These are phyloP conservation scores for Shargacucullia verbasci DNA, from an alignment of 2,888 invertebrate genomes.

Conservation along the genomic window DNA sequence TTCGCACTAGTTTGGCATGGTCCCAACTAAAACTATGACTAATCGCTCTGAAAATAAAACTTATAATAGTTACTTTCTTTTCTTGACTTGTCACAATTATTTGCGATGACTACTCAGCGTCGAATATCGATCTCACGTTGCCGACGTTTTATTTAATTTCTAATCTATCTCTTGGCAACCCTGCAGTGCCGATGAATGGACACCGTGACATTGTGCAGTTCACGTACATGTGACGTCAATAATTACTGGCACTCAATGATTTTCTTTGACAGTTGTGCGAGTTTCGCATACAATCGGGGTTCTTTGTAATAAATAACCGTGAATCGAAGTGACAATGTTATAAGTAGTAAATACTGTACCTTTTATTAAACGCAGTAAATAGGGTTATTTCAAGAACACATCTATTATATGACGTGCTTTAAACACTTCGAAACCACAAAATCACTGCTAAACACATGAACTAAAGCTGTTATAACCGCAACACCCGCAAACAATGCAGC, in stretches of 20 bases:
- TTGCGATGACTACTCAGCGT: background rate
- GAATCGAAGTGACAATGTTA: too few species aligned
- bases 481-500: constrained; percentile 18
- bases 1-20: constrained; percentile 23
- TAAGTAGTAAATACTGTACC: too few species aligned
- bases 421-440: background rate
- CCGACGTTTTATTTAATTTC: constrained; percentile 14
- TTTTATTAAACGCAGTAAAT: too few species aligned
- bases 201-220: constrained; percentile 72
- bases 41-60: too few species aligned
- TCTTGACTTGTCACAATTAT: too few species aligned
- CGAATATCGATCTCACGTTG: constrained; percentile 19
- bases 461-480: constrained; percentile 1
- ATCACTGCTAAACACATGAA: background rate
- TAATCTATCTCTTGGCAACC: constrained; percentile 28
- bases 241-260: constrained; percentile 37
- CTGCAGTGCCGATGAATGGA: constrained; percentile 65
- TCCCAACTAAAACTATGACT: constrained; percentile 1
- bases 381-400: too few species aligned
- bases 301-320: too few species aligned
- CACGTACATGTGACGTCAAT: constrained; percentile 59
- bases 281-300: background rate
- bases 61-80: too few species aligned
- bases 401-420: too few species aligned
- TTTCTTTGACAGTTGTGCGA: constrained; percentile 43